Percentiles rank a stretch among this genome's conserved stretches.
Conservation (phyloP, 2,888 invertebrate genomes). For the Andrena minutula region DNA sequence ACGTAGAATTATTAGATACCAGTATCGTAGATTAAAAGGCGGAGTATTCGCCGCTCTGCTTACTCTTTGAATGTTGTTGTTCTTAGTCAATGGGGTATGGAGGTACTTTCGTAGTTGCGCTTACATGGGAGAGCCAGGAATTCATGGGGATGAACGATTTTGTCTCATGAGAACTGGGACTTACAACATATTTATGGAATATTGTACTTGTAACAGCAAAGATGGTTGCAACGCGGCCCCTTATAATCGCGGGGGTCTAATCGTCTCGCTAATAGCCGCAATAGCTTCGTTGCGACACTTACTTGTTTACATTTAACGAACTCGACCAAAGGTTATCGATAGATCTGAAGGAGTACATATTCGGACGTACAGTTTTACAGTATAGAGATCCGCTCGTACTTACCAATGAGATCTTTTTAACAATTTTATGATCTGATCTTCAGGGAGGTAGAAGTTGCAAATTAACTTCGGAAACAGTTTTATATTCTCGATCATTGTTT, state of each 20-base stretch:
- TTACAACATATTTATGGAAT: constrained; percentile 97
- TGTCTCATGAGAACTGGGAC: constrained; percentile 96
- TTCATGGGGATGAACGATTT: constrained; percentile 95
- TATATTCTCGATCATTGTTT: background rate
- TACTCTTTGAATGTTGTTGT: constrained; percentile 30
- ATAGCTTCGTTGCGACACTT: constrained; percentile 62
- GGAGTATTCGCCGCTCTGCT: background rate
- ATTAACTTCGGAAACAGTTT: constrained; percentile 24
- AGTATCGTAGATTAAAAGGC: background rate
- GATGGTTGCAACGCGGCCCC: constrained; percentile 94
- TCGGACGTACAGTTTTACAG: constrained; percentile 35
- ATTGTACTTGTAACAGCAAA: constrained; percentile 96
- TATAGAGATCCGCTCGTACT: constrained; percentile 62
- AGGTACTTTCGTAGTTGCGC: constrained; percentile 95
- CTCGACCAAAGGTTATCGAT: constrained; percentile 58
- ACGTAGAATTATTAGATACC: background rate
- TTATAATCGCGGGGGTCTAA: constrained; percentile 63
- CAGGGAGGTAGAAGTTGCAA: constrained; percentile 30
- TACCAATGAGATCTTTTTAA: constrained; percentile 53
- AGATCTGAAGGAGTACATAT: constrained; percentile 51
- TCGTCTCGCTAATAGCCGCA: constrained; percentile 53
- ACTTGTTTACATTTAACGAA: constrained; percentile 39
- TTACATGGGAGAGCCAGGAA: constrained; percentile 95
- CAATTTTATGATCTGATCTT: constrained; percentile 45
- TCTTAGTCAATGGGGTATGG: constrained; percentile 94